These are phyloP conservation scores for Mesoclemmys tuberculata DNA, from an alignment of 2,113 vertebrate genomes.

Conservation along the genomic window DNA sequence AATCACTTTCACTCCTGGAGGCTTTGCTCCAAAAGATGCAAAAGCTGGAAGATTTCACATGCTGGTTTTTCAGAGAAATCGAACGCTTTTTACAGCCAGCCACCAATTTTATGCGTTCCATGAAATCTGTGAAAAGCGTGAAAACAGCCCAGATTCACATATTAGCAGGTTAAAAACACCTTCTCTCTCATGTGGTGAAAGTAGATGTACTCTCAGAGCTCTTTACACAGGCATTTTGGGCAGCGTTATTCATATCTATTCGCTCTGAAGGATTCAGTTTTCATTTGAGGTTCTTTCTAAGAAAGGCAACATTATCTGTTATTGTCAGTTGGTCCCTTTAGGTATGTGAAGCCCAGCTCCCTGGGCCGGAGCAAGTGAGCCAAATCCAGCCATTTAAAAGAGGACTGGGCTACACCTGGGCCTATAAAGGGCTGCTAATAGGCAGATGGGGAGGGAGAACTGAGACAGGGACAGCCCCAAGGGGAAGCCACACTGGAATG, in stretches of 20 bases:
- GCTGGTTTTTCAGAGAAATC: neutral
- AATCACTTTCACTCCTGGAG: neutral
- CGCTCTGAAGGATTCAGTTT: neutral
- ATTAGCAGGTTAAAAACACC: neutral
- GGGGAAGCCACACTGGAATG: neutral
- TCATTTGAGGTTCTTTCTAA: neutral
- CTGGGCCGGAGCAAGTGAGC: neutral
- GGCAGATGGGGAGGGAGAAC: neutral
- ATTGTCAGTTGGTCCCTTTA: neutral
- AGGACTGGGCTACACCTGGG: neutral
- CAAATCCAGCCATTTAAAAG: neutral
- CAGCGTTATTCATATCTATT: neutral
- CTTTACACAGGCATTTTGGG: neutral
- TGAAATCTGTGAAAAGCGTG: neutral
- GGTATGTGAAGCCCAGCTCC: neutral
- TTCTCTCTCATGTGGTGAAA: neutral
- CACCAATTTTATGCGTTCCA: neutral
- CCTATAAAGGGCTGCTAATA: neutral
- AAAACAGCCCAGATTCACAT: neutral
- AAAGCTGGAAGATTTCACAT: neutral
- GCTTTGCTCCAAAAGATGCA: neutral
- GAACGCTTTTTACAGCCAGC: neutral
- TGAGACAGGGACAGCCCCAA: neutral
- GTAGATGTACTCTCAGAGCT: neutral
- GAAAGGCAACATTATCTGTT: neutral